Conservation (phyloP, 2,888 invertebrate genomes). For the Ochropleura leucogaster region DNA sequence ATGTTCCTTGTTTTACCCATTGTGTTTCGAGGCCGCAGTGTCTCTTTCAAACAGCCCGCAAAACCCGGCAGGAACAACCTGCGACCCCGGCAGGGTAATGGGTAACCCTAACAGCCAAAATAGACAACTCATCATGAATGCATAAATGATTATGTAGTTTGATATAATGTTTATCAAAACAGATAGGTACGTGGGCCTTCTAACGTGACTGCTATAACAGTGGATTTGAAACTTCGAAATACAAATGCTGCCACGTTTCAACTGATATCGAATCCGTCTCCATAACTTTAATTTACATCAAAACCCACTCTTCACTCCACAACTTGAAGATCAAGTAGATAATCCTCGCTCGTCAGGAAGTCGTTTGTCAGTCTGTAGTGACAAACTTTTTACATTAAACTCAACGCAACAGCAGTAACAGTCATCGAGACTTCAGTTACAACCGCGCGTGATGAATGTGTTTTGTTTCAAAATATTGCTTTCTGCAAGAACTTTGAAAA, state of each 20-base stretch:
- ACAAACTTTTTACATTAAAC: slow-evolving; percentile 66
- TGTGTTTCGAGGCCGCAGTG: too few relatives aligned
- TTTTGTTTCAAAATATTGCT: slow-evolving; percentile 40
- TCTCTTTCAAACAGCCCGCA: too few relatives aligned
- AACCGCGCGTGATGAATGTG: slow-evolving; percentile 28
- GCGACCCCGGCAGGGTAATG: background rate
- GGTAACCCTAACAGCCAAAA: too few relatives aligned
- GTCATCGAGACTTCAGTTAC: slow-evolving; percentile 34
- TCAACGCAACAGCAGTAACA: slow-evolving; percentile 42
- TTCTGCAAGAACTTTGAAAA: slow-evolving; percentile 15
- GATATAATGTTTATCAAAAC: too few relatives aligned
- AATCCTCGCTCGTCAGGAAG: slow-evolving; percentile 47
- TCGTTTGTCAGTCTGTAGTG: slow-evolving; percentile 49
- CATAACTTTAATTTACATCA: background rate
- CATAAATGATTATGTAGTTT: too few relatives aligned
- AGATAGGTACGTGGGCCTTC: too few relatives aligned
- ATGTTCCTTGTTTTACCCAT: too few relatives aligned
- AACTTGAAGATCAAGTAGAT: slow-evolving; percentile 27
- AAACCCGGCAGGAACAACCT: too few relatives aligned
- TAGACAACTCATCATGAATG: too few relatives aligned
- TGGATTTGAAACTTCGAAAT: too few relatives aligned
- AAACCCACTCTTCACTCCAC: background rate
- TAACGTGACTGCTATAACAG: too few relatives aligned
- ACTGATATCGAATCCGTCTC: background rate
- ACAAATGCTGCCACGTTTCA: background rate